A percentile compares a stretch with the other conserved stretches of the same genome.
Conservation (phyloP, 2,113 vertebrate species). For the Charadrius vociferus region DNA sequence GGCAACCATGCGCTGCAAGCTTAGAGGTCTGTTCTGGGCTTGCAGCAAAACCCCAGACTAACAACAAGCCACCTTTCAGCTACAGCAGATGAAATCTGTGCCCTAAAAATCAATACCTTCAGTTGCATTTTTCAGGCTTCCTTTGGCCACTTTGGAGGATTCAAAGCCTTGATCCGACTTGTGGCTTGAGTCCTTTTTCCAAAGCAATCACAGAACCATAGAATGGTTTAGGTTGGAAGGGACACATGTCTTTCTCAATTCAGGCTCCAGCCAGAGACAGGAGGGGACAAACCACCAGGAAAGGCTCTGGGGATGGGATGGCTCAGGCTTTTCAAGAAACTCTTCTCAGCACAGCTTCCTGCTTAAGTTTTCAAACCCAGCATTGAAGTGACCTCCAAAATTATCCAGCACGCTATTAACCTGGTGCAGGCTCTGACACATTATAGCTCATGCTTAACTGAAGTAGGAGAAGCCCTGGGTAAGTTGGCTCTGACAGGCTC, state of each 20-base stretch:
- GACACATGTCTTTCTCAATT: neutral
- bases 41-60: rapidly evolving
- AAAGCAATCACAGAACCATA: no score
- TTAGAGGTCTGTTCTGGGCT: neutral
- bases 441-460: neutral
- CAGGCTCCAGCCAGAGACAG: neutral
- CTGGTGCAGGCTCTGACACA: neutral
- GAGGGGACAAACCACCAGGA: neutral
- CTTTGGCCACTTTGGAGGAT: neutral
- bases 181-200: neutral
- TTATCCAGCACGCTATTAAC: neutral
- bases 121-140: neutral
- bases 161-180: neutral
- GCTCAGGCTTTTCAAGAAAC: neutral
- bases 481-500: neutral
- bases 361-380: neutral
- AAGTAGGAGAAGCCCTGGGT: neutral
- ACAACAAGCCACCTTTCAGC: neutral
- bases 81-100: neutral
- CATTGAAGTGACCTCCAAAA: neutral
- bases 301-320: neutral
- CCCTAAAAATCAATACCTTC: neutral
- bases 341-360: neutral
- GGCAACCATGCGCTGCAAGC: neutral
- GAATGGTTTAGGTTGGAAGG: no score